These are phyloP conservation scores for Cremastobaeus sp. DNA, from an alignment of 2,888 invertebrate species.

Conservation along the genomic window DNA sequence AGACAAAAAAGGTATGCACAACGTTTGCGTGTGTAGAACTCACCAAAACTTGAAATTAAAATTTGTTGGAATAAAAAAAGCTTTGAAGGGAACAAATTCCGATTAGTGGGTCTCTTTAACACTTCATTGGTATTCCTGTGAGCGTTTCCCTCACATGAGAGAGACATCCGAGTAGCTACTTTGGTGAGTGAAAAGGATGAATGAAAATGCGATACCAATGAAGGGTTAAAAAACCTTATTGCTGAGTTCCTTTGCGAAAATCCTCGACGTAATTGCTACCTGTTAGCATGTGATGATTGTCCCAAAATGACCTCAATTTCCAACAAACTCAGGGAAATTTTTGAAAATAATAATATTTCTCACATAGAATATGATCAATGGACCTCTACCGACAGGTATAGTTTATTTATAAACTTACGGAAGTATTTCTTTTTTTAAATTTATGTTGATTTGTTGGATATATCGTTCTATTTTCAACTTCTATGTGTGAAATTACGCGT, in stretches of 20 bases:
- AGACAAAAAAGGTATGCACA: conserved; percentile 24
- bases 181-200: too few relatives aligned
- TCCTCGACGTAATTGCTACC: conserved; percentile 22
- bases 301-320: conserved; percentile 14
- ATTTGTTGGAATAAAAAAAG: neutral
- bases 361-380: conserved; percentile 34
- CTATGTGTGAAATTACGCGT: conserved; percentile 29
- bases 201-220: too few relatives aligned
- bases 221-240: conserved; percentile 2
- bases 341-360: conserved; percentile 6
- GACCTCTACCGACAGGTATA: conserved; percentile 42
- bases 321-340: neutral
- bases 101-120: neutral
- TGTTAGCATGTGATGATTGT: conserved; percentile 3
- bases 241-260: conserved; percentile 13
- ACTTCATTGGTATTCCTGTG: too few relatives aligned
- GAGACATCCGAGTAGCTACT: too few relatives aligned
- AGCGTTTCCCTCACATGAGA: too few relatives aligned
- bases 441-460: conserved; percentile 6
- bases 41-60: conserved; percentile 29
- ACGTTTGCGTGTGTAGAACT: conserved; percentile 27
- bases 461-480: neutral
- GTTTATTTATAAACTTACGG: too few relatives aligned
- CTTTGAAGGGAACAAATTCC: conserved; percentile 1
- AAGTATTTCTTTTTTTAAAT: neutral